A percentile compares a stretch with the other conserved stretches of the same genome.
phyloP scores from a whole-genome alignment of 2,113 vertebrate genomes.

The Rhabdornis inornatus region DNA sequence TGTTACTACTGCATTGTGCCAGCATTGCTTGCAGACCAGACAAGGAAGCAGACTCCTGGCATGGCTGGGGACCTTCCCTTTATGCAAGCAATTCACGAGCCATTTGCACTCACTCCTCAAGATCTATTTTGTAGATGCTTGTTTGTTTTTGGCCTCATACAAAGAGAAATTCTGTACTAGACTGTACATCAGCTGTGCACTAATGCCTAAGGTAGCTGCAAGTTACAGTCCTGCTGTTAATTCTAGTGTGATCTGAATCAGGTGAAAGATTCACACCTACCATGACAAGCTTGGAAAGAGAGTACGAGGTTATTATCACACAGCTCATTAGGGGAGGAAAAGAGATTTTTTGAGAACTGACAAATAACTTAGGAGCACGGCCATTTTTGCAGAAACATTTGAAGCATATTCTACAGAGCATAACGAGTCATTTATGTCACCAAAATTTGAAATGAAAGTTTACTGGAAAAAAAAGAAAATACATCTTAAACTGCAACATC shows the following conservation, averaged over 20 bases:
- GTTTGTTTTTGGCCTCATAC: not conserved
- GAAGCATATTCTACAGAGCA: not conserved
- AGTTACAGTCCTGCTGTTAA: not conserved
- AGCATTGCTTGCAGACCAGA: not conserved
- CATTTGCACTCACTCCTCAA: not conserved
- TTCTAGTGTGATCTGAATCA: not conserved
- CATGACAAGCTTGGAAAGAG: not conserved
- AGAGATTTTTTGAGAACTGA: not conserved
- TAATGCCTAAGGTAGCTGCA: not conserved
- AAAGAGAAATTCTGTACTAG: not conserved
- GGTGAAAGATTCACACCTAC: not conserved
- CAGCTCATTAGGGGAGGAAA: not conserved
- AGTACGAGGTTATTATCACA: not conserved
- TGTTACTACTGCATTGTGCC: not conserved
- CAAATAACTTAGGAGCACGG: not conserved
- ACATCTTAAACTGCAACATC: not conserved
- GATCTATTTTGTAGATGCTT: not conserved
- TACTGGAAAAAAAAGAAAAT: not conserved
- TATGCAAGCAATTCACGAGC: not conserved
- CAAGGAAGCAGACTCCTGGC: not conserved
- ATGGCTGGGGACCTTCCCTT: not conserved
- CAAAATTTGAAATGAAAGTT: not conserved
- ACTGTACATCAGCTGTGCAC: not conserved
- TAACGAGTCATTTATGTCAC: not conserved
- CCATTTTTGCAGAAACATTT: not conserved